phyloP scores from a whole-genome alignment of 2,113 vertebrate genomes.

The Vireo altiloquus region DNA sequence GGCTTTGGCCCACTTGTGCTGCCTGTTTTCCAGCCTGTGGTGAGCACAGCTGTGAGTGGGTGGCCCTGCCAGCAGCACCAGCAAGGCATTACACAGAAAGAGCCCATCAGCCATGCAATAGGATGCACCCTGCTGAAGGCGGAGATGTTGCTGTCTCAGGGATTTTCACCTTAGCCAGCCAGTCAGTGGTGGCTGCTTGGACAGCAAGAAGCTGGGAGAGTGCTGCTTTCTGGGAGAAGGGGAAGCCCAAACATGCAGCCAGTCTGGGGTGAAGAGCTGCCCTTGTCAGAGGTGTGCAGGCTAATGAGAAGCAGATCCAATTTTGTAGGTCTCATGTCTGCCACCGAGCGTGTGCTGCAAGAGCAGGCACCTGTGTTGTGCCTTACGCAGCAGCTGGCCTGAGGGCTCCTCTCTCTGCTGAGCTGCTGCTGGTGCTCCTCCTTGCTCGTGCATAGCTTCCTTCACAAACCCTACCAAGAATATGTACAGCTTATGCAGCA shows the following conservation, averaged over 20 bases:
- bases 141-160: neutral
- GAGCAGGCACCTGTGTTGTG: neutral
- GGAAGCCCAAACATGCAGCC: neutral
- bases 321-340: neutral
- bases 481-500: neutral
- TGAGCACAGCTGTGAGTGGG: neutral
- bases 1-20: neutral
- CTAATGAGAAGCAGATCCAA: neutral
- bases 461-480: neutral
- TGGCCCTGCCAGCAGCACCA: neutral
- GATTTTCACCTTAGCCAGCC: neutral
- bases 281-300: neutral
- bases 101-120: neutral
- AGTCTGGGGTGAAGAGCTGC: neutral
- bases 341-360: rapidly evolving
- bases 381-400: neutral
- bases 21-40: neutral
- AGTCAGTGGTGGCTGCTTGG: neutral
- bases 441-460: neutral
- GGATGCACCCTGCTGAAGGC: neutral
- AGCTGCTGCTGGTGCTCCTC: neutral
- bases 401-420: neutral
- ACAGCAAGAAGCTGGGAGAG: neutral
- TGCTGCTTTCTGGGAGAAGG: neutral
- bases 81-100: neutral